Percentiles rank a stretch among this genome's conserved stretches.
Conservation (phyloP, 2,113 vertebrate species). For the Daboia siamensis region DNA sequence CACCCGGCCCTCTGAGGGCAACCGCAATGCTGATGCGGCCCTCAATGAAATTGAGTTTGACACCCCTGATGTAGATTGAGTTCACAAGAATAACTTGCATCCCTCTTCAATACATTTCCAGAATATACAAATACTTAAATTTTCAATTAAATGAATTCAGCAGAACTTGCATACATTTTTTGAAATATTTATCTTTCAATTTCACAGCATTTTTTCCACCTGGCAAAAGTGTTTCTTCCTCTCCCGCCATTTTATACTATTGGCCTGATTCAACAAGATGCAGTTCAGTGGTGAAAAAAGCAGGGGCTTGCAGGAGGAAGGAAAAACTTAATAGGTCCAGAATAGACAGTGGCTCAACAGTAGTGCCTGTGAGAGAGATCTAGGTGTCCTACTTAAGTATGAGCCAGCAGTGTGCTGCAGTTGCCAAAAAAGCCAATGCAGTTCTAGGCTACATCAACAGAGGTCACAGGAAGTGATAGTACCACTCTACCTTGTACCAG, state of each 20-base stretch:
- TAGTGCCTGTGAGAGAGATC: not conserved
- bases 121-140: not conserved
- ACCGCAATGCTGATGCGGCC: no score
- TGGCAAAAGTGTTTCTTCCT: not conserved
- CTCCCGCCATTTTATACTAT: not conserved
- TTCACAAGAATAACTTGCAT: not conserved
- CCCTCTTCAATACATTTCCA: not conserved
- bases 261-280: not conserved
- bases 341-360: not conserved
- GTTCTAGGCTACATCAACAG: not conserved
- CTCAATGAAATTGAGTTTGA: no score
- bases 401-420: not conserved
- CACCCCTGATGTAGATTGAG: not conserved
- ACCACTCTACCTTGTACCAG: not conserved
- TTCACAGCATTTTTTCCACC: not conserved
- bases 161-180: not conserved
- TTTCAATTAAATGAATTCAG: not conserved
- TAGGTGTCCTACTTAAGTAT: not conserved
- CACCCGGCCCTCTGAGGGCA: no score
- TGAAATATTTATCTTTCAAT: not conserved
- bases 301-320: not conserved
- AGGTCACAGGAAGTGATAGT: not conserved
- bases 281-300: not conserved
- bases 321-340: not conserved
- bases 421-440: not conserved